phyloP scores from a whole-genome alignment of 2,797 vertebrate genomes.

The Lutjanus campechanus region DNA sequence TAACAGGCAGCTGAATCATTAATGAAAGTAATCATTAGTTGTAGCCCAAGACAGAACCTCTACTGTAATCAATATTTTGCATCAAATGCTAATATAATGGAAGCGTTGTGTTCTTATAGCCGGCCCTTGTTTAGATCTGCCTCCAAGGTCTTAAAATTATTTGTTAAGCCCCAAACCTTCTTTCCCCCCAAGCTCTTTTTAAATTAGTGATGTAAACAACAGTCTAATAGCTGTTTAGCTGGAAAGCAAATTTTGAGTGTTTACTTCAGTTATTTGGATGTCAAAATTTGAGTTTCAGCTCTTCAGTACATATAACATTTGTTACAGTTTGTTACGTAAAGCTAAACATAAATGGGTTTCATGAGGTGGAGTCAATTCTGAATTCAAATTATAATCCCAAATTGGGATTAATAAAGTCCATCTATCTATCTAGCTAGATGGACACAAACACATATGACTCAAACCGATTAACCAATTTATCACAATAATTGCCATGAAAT shows the following conservation, averaged over 20 bases:
- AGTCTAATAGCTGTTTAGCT: not conserved
- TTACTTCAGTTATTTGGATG: not conserved
- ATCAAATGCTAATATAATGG: not conserved
- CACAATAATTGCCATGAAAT: no score
- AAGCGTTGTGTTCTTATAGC: not conserved
- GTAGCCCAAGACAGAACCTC: not conserved
- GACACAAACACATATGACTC: no score
- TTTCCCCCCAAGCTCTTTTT: not conserved
- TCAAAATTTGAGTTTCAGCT: constrained; percentile 25
- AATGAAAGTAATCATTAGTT: not conserved
- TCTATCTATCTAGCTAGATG: no score
- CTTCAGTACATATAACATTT: not conserved
- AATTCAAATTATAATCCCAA: no score
- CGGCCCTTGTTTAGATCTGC: not conserved
- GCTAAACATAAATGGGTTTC: not conserved
- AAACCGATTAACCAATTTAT: no score
- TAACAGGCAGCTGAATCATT: not conserved
- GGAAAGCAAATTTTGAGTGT: not conserved
- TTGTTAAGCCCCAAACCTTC: not conserved
- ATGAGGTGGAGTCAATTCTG: no score
- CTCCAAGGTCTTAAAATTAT: not conserved
- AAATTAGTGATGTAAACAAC: not conserved
- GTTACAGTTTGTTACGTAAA: not conserved
- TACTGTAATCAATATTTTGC: not conserved
- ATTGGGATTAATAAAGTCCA: no score